Conservation (phyloP, 2,888 invertebrate genomes). For the Pycnomerus fuliginosus region DNA sequence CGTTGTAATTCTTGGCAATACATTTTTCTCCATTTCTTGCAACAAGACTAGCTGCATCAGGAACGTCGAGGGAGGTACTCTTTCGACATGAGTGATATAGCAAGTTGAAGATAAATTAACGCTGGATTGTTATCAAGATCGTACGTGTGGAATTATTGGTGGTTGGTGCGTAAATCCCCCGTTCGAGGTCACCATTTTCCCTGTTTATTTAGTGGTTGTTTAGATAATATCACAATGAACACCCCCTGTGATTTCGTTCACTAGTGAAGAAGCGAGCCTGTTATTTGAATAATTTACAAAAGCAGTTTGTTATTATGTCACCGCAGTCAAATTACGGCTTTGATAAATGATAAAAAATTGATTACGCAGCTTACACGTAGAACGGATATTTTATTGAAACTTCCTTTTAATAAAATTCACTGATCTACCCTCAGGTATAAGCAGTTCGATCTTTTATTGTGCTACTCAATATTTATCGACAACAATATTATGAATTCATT, state of each 20-base stretch:
- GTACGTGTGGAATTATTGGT: slow-evolving; percentile 19
- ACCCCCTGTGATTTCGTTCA: slow-evolving; percentile 24
- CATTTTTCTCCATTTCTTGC: slow-evolving; percentile 1
- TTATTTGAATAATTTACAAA: slow-evolving; percentile 22
- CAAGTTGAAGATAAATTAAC: slow-evolving; percentile 16
- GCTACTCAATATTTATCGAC: too few relatives aligned
- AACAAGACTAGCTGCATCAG: neutral
- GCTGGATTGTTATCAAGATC: slow-evolving; percentile 16
- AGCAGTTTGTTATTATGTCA: slow-evolving; percentile 16
- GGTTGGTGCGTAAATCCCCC: slow-evolving; percentile 19
- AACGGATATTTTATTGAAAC: slow-evolving; percentile 1
- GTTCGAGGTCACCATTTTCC: slow-evolving; percentile 21
- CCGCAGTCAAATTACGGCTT: slow-evolving; percentile 16
- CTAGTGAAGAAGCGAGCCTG: slow-evolving; percentile 17
- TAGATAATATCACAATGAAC: slow-evolving; percentile 23
- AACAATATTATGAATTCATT: too few relatives aligned
- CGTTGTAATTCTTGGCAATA: too few relatives aligned
- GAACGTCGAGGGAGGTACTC: neutral
- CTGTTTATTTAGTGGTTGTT: slow-evolving; percentile 25
- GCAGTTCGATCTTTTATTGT: too few relatives aligned
- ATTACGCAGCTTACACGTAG: slow-evolving; percentile 3
- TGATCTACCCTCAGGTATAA: too few relatives aligned
- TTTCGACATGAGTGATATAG: neutral
- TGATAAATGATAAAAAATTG: slow-evolving; percentile 16
- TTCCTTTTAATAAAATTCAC: neutral